A percentile compares a stretch with the other conserved stretches of the same genome.
These are phyloP conservation scores for Diachasma alloeum DNA, from an alignment of 1,140 invertebrate genomes.

Conservation along the genomic window DNA sequence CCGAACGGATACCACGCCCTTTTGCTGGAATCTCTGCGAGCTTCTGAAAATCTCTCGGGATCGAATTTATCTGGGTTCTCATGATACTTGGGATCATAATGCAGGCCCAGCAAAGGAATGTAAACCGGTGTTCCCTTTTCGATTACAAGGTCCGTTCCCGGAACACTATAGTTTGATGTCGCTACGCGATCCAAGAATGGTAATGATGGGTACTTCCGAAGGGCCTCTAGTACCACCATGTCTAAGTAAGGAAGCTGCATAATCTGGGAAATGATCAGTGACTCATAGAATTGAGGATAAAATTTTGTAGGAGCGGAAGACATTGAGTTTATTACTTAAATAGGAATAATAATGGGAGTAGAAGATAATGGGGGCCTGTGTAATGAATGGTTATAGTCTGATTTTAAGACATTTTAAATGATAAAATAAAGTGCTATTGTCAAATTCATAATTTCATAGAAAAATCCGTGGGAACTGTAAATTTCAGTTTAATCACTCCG, in stretches of 20 bases:
- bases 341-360: too few relatives aligned
- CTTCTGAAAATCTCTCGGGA: conserved; percentile 76
- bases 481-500: too few relatives aligned
- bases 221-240: conserved; percentile 46
- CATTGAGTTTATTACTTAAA: too few relatives aligned
- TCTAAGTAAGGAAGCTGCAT: conserved; percentile 46
- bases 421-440: too few relatives aligned
- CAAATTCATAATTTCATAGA: too few relatives aligned
- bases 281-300: too few relatives aligned
- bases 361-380: too few relatives aligned
- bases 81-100: conserved; percentile 56
- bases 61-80: conserved; percentile 62
- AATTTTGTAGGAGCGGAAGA: too few relatives aligned
- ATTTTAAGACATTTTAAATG: too few relatives aligned
- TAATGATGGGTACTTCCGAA: conserved; percentile 68
- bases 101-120: conserved; percentile 47
- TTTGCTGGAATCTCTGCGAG: conserved; percentile 54
- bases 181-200: conserved; percentile 66
- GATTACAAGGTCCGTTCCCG: conserved; percentile 51
- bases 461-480: too few relatives aligned
- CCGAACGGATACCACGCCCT: conserved; percentile 69
- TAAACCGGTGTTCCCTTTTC: conserved; percentile 53
- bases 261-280: too few relatives aligned
- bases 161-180: conserved; percentile 55
- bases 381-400: too few relatives aligned